Conservation (phyloP, 2,113 vertebrate species). For the Crotophaga sulcirostris region DNA sequence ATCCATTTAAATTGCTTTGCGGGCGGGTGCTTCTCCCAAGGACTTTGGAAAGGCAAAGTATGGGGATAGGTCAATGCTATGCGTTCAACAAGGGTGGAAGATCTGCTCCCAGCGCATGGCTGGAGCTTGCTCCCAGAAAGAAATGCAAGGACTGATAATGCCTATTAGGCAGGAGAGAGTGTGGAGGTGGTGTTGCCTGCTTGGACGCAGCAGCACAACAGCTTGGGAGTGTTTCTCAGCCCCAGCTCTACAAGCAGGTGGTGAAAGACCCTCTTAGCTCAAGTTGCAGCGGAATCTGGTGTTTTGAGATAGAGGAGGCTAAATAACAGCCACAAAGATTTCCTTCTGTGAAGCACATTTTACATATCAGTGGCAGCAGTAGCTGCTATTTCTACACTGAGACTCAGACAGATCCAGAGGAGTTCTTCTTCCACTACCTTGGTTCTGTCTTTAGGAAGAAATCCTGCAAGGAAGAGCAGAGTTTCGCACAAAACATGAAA, state of each 20-base stretch:
- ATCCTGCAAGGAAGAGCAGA: neutral
- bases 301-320: neutral
- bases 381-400: constrained; percentile 15
- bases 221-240: neutral
- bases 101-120: neutral
- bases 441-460: neutral
- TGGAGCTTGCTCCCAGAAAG: neutral
- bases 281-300: neutral
- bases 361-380: neutral
- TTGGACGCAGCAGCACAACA: neutral
- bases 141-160: neutral
- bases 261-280: neutral
- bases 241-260: neutral
- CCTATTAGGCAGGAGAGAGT: neutral
- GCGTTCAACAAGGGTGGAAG: neutral
- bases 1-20: constrained; percentile 41
- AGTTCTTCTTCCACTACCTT: neutral
- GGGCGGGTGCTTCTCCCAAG: neutral
- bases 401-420: neutral
- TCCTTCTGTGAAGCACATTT: constrained; percentile 1
- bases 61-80: neutral
- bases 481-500: neutral
- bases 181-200: neutral
- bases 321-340: neutral
- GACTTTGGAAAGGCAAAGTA: neutral